Evolutionary conservation across 2,113 vertebrate species (phyloP), one percentile per base, ranked within the genome.

Genomic region (Neogale vison): DNA sequence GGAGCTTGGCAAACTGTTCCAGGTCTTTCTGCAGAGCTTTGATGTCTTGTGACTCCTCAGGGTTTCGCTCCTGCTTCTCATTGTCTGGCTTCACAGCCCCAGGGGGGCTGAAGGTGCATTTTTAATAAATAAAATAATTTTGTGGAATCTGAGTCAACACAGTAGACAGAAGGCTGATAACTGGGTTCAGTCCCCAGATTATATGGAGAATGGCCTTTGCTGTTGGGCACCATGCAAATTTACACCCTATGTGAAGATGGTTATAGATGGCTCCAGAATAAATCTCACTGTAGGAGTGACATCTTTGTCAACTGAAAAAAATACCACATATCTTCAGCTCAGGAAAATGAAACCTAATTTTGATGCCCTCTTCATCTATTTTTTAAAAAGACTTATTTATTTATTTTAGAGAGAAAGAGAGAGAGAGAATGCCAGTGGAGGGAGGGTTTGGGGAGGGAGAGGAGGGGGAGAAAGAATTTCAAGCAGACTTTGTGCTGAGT

Each of bases 1-100:
- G 97, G 77, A 99, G 98, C 93, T 98, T 71, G 18, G 69, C 20
- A 11, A 23, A 39, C 21, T 39, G 69, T 71, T 71, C 69, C 69
- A 39, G n/a, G 20, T 61, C 59, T 61, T 61, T 71, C 18, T 39
- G n/a, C 69, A 36, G n/a, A 36, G 69, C n/a, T 71, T 71, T 71
- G n/a, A 71, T 71, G 20, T 71, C 69, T 20, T 39, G n/a, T 20
- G 69, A 71, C 10, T 71, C 92, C 67, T 97, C 71, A 0, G 83
- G 29, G 69, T 23, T 85, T 3, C 63, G 69, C 47, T 94, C 92
- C 86, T n/a, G 42, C 50, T 93, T 90, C 67, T 61, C 23, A 24
- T 61, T 10, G 59, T 61, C 21, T 0, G 10, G 59, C 59, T 61
- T 24, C 59, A 65, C 57, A 1, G 55, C 39, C 42, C 39, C 71